Conservation (phyloP, 2,797 vertebrate species). For the Artibeus jamaicensis region DNA sequence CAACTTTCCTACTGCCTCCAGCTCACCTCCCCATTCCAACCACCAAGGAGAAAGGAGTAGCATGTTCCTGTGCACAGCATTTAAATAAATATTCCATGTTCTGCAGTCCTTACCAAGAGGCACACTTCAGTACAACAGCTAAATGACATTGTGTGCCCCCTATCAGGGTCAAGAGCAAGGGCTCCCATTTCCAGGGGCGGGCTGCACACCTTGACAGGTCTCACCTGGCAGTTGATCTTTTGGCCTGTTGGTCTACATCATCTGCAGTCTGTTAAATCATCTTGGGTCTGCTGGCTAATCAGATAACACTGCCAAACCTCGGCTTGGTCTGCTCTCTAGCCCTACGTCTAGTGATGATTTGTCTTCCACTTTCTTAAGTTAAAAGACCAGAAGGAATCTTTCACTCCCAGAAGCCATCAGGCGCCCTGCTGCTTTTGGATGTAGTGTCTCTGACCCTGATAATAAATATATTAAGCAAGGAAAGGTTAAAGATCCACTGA, state of each 20-base stretch:
- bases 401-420: slow-evolving; percentile 36
- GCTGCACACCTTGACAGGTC: background rate
- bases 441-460: slow-evolving; percentile 51
- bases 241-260: background rate
- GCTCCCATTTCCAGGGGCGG: background rate
- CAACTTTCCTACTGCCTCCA: background rate
- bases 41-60: slow-evolving; percentile 42
- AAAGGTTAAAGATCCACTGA: slow-evolving; percentile 36
- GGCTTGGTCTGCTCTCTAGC: background rate
- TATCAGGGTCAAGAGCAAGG: background rate
- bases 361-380: slow-evolving; percentile 62
- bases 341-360: background rate
- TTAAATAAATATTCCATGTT: slow-evolving; percentile 39
- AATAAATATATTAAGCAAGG: background rate
- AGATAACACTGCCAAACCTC: background rate
- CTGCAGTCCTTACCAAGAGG: background rate
- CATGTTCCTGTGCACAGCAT: background rate
- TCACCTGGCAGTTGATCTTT: slow-evolving; percentile 30
- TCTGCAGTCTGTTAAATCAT: background rate
- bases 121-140: slow-evolving; percentile 10
- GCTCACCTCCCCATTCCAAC: background rate
- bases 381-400: background rate
- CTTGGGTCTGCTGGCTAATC: background rate
- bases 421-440: slow-evolving; percentile 40
- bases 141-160: background rate